Base-by-base conservation (phyloP, 2,113 vertebrate genomes). In the Dipodomys stephensi region DNA sequence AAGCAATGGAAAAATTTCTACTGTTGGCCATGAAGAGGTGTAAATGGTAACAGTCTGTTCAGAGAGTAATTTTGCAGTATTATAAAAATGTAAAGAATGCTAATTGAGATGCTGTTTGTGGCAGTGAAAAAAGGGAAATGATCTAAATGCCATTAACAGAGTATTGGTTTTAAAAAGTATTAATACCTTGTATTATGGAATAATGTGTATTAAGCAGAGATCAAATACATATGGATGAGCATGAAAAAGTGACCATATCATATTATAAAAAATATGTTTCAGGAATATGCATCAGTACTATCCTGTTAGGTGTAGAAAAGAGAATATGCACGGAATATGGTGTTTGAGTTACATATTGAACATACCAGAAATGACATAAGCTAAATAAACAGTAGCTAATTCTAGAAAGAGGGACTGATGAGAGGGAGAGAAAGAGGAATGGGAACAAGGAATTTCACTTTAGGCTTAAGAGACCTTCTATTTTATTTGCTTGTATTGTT, bases 21-120 rank as follows among this genome's bases (percentile, higher is more conserved):
- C 81, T 67, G 30, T 90, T 87, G 74, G 46, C 78, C n/a, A 74
- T 60, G 64, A 76, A 80, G 71, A 95, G 92, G 32, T 82, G 7
- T 77, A 90, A 74, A 84, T 84, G 87, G 46, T 87, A 95, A 73
- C 77, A 73, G 89, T 76, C 65, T 83, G 88, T 92, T 87, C 71
- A 73, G 68, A 92, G 68, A 32, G 57, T 60, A 46, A 92, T 91
- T 88, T 95, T 80, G 32, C 28, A 27, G 28, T 44, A 84, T 78
- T 92, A 88, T 95, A 72, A 72, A 81, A 90, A 94, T 73, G 73
- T 86, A 80, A 91, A 83, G 25, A 20, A 32, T 89, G 53, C 39
- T 87, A 79, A 89, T 94, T 85, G 32, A 46, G 62, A 0, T 90
- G 76, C 82, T 92, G 35, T 76, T 93, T 84, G 76, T 76, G 68